Base-by-base conservation (phyloP, 2,797 vertebrate species). In the Aeoliscus strigatus region DNA sequence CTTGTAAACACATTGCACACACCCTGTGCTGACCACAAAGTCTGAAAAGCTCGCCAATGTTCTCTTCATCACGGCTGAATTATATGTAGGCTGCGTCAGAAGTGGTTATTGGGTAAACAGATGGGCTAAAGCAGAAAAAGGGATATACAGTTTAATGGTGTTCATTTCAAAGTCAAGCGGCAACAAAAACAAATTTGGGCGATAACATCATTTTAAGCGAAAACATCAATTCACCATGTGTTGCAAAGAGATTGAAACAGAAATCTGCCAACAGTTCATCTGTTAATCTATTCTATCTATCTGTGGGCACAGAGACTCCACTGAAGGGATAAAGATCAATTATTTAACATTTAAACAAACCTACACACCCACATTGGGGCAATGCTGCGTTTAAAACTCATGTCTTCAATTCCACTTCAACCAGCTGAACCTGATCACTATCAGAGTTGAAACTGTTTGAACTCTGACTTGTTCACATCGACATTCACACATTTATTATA, bases 1-100 rank as follows among this genome's bases (percentile, higher is more conserved):
- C 81, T 82, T 80, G 75, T 83, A 83, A 84, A 85, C 77, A 83
- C 77, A 57, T 84, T 80, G 71, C 70, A 77, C 75, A 83, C 77
- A 78, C 79, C 75, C 77, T 76, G 64, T 51, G 59, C 53, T 65
- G 58, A 86, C 82, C 82, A 55, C 83, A 83, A 62, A 59, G 72
- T 78, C 78, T 66, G 59, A 75, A 54, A 59, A 27, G 42, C 75
- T 75, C 40, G 69, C 78, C 76, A 84, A 54, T 12, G 17, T 50
- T 73, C 73, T 79, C 73, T 60, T 84, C 78, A 73, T 80, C 72
- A 60, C 66, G 74, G 77, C 53, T 56, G 73, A 82, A 73, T 79
- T 71, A 66, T 67, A 64, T 51, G 69, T 60, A 72, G 56, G 45
- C 64, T 69, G 36, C 53, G 81, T 80, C 70, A 75, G 73, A 86